Conservation (phyloP, 2,797 vertebrate genomes). For the Bryconaethiops microstoma region DNA sequence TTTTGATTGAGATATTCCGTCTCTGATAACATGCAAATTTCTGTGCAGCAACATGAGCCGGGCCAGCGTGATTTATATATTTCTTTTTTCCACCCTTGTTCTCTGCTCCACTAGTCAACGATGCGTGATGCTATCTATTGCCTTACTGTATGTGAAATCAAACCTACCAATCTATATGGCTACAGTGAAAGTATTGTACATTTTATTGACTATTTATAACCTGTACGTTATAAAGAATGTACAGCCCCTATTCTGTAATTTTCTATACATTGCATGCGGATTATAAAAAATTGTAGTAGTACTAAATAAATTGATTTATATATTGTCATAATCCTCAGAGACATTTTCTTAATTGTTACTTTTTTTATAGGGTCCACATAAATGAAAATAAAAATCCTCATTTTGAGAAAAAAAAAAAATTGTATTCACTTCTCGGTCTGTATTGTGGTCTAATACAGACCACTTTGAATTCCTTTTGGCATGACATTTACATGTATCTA, state of each 20-base stretch:
- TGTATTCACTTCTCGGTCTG: too few species aligned
- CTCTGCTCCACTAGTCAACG: constrained; percentile 63
- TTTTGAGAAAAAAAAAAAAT: too few species aligned
- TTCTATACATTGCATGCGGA: background rate
- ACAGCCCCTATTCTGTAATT: background rate
- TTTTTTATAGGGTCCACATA: too few species aligned
- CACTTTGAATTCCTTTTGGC: too few species aligned
- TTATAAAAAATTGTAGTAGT: background rate
- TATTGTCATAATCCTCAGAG: too few species aligned
- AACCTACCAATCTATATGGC: constrained; percentile 54
- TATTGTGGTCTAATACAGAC: too few species aligned
- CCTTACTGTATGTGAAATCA: constrained; percentile 63
- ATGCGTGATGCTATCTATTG: constrained; percentile 73
- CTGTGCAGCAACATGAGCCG: constrained; percentile 61
- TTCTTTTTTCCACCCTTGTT: constrained; percentile 47
- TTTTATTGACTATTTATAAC: constrained; percentile 27
- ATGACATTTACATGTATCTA: too few species aligned
- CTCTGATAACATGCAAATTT: constrained; percentile 76
- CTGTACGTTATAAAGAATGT: background rate
- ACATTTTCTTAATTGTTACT: too few species aligned
- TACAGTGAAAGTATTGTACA: constrained; percentile 25
- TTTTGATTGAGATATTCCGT: constrained; percentile 73
- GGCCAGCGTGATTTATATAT: constrained; percentile 52
- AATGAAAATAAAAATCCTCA: too few species aligned
- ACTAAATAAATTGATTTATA: too few species aligned